phyloP scores from a whole-genome alignment of 2,888 invertebrate species.

The Andrena marginata region DNA sequence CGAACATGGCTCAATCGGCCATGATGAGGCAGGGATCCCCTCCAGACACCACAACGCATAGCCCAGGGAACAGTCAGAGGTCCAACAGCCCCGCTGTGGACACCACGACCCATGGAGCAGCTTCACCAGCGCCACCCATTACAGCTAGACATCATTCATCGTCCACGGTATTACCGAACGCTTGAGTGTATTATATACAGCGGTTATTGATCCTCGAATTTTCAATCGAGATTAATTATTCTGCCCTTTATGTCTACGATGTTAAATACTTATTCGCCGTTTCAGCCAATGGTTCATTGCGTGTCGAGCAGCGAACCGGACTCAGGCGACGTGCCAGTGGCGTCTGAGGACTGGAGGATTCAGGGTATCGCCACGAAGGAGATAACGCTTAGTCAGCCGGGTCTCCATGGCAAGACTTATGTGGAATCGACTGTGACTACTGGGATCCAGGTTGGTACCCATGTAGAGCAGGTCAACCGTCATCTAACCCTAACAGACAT shows the following conservation, averaged over 20 bases:
- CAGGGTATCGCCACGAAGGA: conserved; percentile 81
- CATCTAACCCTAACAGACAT: conserved; percentile 84
- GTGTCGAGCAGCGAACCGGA: conserved; percentile 95
- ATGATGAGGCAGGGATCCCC: conserved; percentile 87
- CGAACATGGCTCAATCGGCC: conserved; percentile 83
- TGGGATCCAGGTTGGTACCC: conserved; percentile 85
- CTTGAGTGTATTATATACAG: background rate
- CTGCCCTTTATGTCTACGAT: too few species aligned
- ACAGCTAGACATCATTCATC: conserved; percentile 80
- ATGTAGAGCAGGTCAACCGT: conserved; percentile 81
- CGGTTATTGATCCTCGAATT: too few species aligned
- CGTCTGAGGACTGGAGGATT: conserved; percentile 82
- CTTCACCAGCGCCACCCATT: conserved; percentile 82
- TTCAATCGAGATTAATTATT: too few species aligned
- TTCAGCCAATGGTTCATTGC: conserved; percentile 93
- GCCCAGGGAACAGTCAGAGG: conserved; percentile 87
- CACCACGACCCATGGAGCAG: conserved; percentile 83
- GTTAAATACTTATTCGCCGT: conserved; percentile 35
- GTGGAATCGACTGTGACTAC: conserved; percentile 84
- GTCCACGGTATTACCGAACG: conserved; percentile 74
- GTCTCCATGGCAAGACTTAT: conserved; percentile 80
- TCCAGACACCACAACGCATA: conserved; percentile 94
- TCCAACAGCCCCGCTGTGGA: conserved; percentile 84
- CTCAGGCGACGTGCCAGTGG: conserved; percentile 85
- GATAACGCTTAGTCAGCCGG: conserved; percentile 77